phyloP scores from a whole-genome alignment of 1,140 invertebrate species.

The Sarcophaga peregrina region DNA sequence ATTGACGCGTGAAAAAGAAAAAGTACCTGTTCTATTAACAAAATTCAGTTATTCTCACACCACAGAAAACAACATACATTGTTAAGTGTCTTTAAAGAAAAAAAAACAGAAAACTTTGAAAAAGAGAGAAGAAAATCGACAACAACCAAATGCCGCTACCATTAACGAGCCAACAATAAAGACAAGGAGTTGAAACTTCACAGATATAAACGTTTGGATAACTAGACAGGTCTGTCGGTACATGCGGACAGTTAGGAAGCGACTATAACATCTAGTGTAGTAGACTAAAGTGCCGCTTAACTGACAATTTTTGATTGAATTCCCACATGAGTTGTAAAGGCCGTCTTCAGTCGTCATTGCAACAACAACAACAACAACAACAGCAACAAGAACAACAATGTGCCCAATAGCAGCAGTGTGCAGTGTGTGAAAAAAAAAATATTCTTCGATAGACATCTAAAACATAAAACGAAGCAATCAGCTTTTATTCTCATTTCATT shows the following conservation, averaged over 20 bases:
- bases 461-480: constrained; percentile 28
- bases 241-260: constrained; percentile 22
- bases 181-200: neutral
- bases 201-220: constrained; percentile 10
- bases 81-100: neutral
- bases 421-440: constrained; percentile 25
- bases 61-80: constrained; percentile 14
- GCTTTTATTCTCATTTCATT: neutral
- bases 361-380: too few species aligned
- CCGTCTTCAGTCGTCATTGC: constrained; percentile 21
- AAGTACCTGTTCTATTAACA: constrained; percentile 34
- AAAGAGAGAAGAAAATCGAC: neutral
- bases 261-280: constrained; percentile 29
- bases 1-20: constrained; percentile 27
- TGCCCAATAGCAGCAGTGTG: neutral
- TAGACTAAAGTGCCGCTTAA: constrained; percentile 38
- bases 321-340: constrained; percentile 51
- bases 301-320: constrained; percentile 64
- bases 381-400: neutral
- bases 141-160: constrained; percentile 17
- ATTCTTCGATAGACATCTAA: constrained; percentile 10
- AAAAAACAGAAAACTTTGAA: neutral
- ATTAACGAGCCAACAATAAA: constrained; percentile 14
- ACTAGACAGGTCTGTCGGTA: constrained; percentile 31
- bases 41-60: constrained; percentile 36